Conservation (phyloP, 2,113 vertebrate species). For the Gymnocephalus cernua region DNA sequence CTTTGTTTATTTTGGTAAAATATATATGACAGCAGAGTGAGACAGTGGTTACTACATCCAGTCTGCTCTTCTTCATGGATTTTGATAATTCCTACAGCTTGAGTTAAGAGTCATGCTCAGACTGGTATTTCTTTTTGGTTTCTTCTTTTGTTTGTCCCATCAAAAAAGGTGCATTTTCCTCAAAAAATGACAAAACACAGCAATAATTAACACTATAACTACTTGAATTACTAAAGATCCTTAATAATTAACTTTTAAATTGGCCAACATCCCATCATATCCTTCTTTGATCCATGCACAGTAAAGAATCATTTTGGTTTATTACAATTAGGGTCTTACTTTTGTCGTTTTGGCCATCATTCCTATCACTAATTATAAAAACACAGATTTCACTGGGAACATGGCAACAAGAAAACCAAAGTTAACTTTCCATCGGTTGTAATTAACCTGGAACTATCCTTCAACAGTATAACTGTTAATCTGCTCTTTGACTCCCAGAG, state of each 20-base stretch:
- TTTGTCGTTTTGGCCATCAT: neutral
- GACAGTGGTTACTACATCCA: neutral
- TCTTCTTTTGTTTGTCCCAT: neutral
- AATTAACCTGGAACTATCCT: constrained; percentile 5
- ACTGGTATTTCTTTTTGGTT: neutral
- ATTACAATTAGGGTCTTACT: neutral
- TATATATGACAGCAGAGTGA: neutral
- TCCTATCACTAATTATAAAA: neutral
- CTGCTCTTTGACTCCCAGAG: constrained; percentile 1
- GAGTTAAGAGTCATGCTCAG: neutral
- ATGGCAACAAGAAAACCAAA: neutral
- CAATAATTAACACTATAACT: neutral
- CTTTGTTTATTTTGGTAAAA: constrained; percentile 32
- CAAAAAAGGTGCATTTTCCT: neutral
- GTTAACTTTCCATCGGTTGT: neutral
- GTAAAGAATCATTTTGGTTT: constrained; percentile 7
- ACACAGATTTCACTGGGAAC: neutral
- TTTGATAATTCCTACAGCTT: neutral
- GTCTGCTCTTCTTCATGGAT: neutral
- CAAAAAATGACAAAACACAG: neutral
- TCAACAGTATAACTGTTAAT: constrained; percentile 5
- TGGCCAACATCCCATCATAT: neutral
- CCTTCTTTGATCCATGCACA: neutral
- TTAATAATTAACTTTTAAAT: neutral
- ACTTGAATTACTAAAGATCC: constrained; percentile 9